Base-by-base conservation (phyloP, 1,140 invertebrate genomes). In the Euwallacea fornicatus region DNA sequence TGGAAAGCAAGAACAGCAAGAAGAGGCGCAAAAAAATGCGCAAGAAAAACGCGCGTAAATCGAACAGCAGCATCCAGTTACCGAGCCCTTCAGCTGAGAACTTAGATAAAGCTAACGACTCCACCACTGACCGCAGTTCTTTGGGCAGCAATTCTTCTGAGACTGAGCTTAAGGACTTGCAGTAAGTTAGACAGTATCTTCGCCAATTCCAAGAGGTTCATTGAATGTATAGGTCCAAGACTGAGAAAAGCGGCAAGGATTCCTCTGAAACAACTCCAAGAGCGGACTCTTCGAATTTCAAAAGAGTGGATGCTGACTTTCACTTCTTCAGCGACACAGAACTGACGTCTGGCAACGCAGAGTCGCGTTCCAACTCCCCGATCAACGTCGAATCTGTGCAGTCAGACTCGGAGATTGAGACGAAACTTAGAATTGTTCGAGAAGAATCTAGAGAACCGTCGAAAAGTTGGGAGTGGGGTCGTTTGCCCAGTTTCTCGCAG, bases 391-490 rank as follows among this genome's bases (percentile, higher is more conserved):
- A 81, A 41, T 93, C 95, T 7, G 89, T 94, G 47, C 95, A 96
- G 81, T 97, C 95, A 15, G 96, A 98, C 81, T 95, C 95, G 0
- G 96, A 98, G 81, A 91, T 96, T 76, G 96, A 98, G 83, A 88
- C 93, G 71, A 86, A 89, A 7, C 86, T 89, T 67, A 85, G 89
- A 42, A 42, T 16, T 42, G n/a, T 72, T 66, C 84, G 73, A 68
- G 79, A 81, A n/a, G 83, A 87, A 76, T 81, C 82, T 41, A 80
- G 84, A 78, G 82, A 82, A 75, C 80, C 77, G 76, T 54, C 53
- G 77, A 81, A 92, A 81, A 93, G 88, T 67, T 99, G 98, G 98
- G 90, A 93, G 74, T 99, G 98, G 98, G 98, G 98, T 41, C 94
- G 98, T 81, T 84, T 99, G 56, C 98, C 97, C 0, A 82, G 85